Evolutionary conservation across 2,888 invertebrate species (phyloP).

Genomic region (Entomobrya multifasciata): DNA sequence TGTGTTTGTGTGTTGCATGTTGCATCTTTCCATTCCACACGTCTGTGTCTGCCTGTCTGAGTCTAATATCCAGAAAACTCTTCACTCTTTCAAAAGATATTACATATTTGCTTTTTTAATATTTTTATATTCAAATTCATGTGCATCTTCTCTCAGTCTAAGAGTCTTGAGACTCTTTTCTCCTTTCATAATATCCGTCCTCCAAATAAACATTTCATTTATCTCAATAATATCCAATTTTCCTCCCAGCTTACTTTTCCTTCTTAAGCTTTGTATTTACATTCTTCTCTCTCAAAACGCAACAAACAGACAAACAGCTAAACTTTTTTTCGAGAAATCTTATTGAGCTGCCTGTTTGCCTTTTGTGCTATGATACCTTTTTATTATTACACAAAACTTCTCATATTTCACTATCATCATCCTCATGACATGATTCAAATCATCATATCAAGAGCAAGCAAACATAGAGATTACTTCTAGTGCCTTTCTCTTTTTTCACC

Average conservation of each 20-base stretch:
- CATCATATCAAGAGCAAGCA: too few relatives aligned
- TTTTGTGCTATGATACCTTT: neutral
- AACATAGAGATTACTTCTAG: too few relatives aligned
- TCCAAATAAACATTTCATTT: constrained; percentile 15
- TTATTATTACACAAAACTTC: too few relatives aligned
- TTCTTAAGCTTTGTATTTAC: too few relatives aligned
- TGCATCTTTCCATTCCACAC: too few relatives aligned
- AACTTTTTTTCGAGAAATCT: neutral
- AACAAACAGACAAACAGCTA: neutral
- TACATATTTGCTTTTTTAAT: neutral
- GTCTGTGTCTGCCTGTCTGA: too few relatives aligned
- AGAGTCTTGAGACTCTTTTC: too few relatives aligned
- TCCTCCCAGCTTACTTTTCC: neutral
- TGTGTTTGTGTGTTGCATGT: neutral
- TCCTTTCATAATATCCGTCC: neutral
- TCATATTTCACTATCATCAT: too few relatives aligned
- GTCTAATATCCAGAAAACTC: too few relatives aligned
- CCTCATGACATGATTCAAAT: too few relatives aligned
- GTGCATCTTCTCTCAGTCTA: neutral
- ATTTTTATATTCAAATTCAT: neutral
- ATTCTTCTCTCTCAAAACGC: neutral
- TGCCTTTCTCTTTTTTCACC: too few relatives aligned
- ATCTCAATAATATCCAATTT: constrained; percentile 36
- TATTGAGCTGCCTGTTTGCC: neutral
- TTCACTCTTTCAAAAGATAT: too few relatives aligned